phyloP scores from a whole-genome alignment of 2,113 vertebrate genomes.

The Hepsetus odoe region DNA sequence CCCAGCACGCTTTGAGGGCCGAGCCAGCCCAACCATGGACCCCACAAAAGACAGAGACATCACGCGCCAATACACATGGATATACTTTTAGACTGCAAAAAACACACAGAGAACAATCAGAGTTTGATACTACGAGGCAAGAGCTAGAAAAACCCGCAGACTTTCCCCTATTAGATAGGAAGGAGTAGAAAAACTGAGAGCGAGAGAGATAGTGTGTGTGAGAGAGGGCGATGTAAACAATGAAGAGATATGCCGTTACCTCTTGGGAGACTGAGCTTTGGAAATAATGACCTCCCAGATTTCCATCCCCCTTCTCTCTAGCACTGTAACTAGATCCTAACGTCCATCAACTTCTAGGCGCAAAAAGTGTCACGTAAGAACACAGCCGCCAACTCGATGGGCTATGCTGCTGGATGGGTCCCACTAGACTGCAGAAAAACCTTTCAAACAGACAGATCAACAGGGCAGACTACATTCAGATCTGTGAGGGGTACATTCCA shows the following conservation, averaged over 20 bases:
- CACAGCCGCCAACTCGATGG: conserved; percentile 58
- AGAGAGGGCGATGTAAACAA: conserved; percentile 72
- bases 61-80: conserved; percentile 67
- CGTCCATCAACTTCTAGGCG: background rate
- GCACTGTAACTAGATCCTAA: conserved; percentile 13
- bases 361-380: conserved; percentile 38
- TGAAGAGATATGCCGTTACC: conserved; percentile 75
- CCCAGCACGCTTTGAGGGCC: conserved; percentile 49
- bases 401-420: conserved; percentile 63
- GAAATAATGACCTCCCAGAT: conserved; percentile 48
- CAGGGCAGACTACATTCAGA: conserved; percentile 68
- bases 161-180: conserved; percentile 45
- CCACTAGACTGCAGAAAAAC: conserved; percentile 18
- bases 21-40: conserved; percentile 57
- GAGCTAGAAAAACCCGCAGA: conserved; percentile 57
- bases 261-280: conserved; percentile 59
- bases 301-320: conserved; percentile 39
- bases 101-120: conserved; percentile 58
- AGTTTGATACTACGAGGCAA: conserved; percentile 61
- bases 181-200: conserved; percentile 51
- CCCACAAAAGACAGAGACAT: conserved; percentile 71
- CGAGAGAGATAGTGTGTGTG: conserved; percentile 48
- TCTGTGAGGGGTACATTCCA: conserved; percentile 65
- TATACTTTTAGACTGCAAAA: conserved; percentile 68
- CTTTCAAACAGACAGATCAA: background rate